Percentiles rank a stretch among this genome's conserved stretches.
Conservation (phyloP, 2,888 invertebrate species). For the Nymphalis urticae region DNA sequence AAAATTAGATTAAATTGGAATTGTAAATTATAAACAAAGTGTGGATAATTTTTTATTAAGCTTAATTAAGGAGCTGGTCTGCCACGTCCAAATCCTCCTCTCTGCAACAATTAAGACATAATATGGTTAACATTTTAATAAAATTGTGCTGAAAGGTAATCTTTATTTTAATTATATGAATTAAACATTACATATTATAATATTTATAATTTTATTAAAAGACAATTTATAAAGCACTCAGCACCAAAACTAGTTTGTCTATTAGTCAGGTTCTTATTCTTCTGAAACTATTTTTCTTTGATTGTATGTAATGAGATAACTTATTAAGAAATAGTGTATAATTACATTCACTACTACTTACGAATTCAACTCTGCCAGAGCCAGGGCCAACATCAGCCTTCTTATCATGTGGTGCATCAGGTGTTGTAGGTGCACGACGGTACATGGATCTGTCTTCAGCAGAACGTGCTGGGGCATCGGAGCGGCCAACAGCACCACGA, state of each 20-base stretch:
- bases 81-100: constrained; percentile 91
- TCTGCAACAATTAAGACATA: constrained; percentile 78
- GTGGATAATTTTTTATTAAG: constrained; percentile 55
- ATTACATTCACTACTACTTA: constrained; percentile 55
- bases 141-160: no score
- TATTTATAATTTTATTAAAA: no score
- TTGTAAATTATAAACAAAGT: constrained; percentile 35
- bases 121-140: background rate
- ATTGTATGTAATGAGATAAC: no score
- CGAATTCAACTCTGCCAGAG: constrained; percentile 94
- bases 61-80: constrained; percentile 78
- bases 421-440: constrained; percentile 86
- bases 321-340: background rate
- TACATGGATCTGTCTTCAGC: constrained; percentile 92
- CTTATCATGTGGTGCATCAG: constrained; percentile 89
- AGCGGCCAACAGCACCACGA: constrained; percentile 86
- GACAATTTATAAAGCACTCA: no score
- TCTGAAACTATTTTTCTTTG: no score
- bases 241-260: no score
- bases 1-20: constrained; percentile 13
- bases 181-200: no score
- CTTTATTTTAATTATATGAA: no score
- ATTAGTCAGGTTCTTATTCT: no score
- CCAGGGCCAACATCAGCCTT: constrained; percentile 98
- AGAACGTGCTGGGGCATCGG: constrained; percentile 87